These are phyloP conservation scores for Ophion obscuratus DNA, from an alignment of 2,888 invertebrate genomes.

Conservation along the genomic window DNA sequence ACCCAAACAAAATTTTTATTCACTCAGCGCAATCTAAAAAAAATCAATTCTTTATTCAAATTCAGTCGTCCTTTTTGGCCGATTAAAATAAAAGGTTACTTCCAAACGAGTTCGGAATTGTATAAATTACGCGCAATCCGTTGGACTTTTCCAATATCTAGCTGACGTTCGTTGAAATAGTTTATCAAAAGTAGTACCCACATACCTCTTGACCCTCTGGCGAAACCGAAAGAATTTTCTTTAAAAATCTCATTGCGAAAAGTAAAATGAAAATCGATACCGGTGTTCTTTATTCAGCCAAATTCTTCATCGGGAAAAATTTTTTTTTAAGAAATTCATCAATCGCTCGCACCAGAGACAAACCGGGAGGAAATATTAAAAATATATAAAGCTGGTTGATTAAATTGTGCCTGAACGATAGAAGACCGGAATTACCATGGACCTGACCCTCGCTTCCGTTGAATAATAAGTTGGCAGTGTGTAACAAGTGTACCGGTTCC, in stretches of 20 bases:
- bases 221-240: constrained; percentile 1
- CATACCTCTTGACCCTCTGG: constrained; percentile 16
- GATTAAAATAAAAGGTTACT: not conserved
- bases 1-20: not conserved
- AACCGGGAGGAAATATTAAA: constrained; percentile 29
- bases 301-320: not conserved
- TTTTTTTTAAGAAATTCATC: not conserved
- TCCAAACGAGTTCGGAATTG: not conserved
- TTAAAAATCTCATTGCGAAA: not conserved
- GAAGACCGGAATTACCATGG: constrained; percentile 62
- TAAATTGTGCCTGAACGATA: constrained; percentile 44
- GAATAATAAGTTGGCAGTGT: constrained; percentile 66
- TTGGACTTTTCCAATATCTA: constrained; percentile 48
- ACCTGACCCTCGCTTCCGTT: constrained; percentile 68
- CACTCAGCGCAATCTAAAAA: not conserved
- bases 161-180: constrained; percentile 57
- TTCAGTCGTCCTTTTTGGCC: too few relatives aligned
- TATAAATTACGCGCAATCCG: not conserved
- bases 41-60: not conserved
- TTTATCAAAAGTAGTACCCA: constrained; percentile 20
- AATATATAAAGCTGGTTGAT: constrained; percentile 53
- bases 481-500: constrained; percentile 71
- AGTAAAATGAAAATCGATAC: not conserved
- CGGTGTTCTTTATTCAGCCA: constrained; percentile 1
- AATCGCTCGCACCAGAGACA: constrained; percentile 11